Base-by-base conservation (phyloP, 2,797 vertebrate genomes). In the Odontamblyopus rebecca region DNA sequence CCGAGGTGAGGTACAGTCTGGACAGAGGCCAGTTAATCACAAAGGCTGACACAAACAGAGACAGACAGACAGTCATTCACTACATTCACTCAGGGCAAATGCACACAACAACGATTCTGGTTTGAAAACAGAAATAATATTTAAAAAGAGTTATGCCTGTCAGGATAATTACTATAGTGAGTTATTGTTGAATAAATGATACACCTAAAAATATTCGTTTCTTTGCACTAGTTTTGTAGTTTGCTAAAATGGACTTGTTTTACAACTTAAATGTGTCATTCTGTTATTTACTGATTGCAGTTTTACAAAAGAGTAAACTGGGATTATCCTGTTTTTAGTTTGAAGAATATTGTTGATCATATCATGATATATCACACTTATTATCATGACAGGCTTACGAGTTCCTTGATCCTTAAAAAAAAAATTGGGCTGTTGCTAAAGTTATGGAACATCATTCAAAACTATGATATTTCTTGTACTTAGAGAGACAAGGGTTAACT, bases 21-120 rank as follows among this genome's bases (percentile, higher is more conserved):
- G 32, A 62, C 61, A 62, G 18, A 62, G 59, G 18, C 62, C 62
- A 64, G 62, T 41, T 38, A 38, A 35, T 63, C 30, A 48, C 38
- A 64, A 35, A 29, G 63, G 61, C 61, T 65, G 38, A 50, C 38
- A 48, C n/a, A 38, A 19, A 62, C 30, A 38, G n/a, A 38, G 3
- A 63, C 19, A 63, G 61, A 63, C n/a, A 63, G 60, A 63, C 8
- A 63, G n/a, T 18, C 19, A 44, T 63, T 63, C 18, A 38, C 35
- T 41, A 38, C 11, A 63, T 60, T 30, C 27, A 60, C 57, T 30
- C 15, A 18, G 57, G 57, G 57, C 57, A 60, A 30, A 30, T 13
- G 13, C 27, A 60, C 27, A 29, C 5, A 2, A 16, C 13, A 16
- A 60, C 13, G 2, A 30, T 16, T 57, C 19, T 57, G 23, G 23